Base-by-base conservation (phyloP, 2,797 vertebrate species). In the Fundulus diaphanus region DNA sequence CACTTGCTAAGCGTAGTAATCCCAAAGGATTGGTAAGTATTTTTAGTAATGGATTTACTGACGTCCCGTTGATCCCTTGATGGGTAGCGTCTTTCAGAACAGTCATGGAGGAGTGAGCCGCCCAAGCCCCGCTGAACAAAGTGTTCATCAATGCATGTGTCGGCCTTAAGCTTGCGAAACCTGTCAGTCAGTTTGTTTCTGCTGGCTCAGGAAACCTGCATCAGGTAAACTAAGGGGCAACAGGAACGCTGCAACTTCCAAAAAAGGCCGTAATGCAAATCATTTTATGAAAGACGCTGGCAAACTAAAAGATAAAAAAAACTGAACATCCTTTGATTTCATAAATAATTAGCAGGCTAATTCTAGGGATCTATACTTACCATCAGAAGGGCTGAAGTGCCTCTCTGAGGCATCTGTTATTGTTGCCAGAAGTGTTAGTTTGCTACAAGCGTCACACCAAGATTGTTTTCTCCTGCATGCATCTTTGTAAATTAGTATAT, bases 41-140 rank as follows among this genome's bases (percentile, higher is more conserved):
- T 94, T 94, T 94, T 93, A 94, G 92, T 92, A 87, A 92, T 94
- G 92, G 93, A 93, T 94, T 95, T 93, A 92, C 90, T 88, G 89
- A 78, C 70, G 76, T 92, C 90, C n/a, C 31, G 87, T 89, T 94
- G 93, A 94, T 93, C 92, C 91, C 86, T 90, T 92, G 91, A 90
- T 93, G 88, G 88, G 89, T 88, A 82, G 80, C 63, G 82, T 89
- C 88, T 90, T 87, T 87, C 78, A 79, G 73, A 87, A 67, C 78
- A 81, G 90, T 80, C 77, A 70, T 83, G 75, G 70, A 81, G 76
- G 68, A 82, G 84, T 82, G 82, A 59, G 74, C 61, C 42, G 13
- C 42, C 42, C 54, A 33, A 18, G 74, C 42, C 49, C 65, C 40
- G 70, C 71, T 84, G 79, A 84, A 66, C 51, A 65, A 75, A 77